A percentile compares a stretch with the other conserved stretches of the same genome.
phyloP scores from a whole-genome alignment of 2,888 invertebrate genomes.

The Nymphalis urticae region DNA sequence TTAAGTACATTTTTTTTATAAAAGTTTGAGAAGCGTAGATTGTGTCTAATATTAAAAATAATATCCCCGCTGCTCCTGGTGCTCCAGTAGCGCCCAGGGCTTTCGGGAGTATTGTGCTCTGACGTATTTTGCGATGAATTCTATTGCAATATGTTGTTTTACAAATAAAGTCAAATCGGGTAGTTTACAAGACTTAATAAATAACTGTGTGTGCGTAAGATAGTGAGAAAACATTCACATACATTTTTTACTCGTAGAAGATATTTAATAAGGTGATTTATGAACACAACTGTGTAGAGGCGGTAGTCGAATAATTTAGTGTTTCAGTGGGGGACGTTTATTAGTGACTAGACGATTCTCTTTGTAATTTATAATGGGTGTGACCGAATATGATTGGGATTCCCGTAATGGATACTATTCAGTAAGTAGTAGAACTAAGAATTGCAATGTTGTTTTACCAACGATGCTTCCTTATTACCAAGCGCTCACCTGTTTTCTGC shows the following conservation, averaged over 20 bases:
- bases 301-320: conserved; percentile 43
- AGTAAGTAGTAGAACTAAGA: conserved; percentile 56
- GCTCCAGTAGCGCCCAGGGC: conserved; percentile 75
- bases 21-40: conserved; percentile 66
- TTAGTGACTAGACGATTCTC: conserved; percentile 51
- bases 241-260: conserved; percentile 36
- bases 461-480: conserved; percentile 11
- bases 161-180: conserved; percentile 54
- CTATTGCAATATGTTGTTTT: conserved; percentile 56
- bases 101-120: conserved; percentile 63
- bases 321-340: conserved; percentile 44
- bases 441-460: conserved; percentile 9
- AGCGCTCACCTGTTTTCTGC: conserved; percentile 24
- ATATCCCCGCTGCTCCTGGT: conserved; percentile 73
- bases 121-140: conserved; percentile 60
- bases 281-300: conserved; percentile 30
- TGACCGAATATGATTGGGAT: conserved; percentile 76
- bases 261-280: conserved; percentile 27
- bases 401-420: conserved; percentile 75
- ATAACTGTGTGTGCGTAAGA: conserved; percentile 74
- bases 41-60: conserved; percentile 78
- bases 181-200: conserved; percentile 59
- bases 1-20: conserved; percentile 3
- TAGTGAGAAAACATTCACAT: conserved; percentile 55
- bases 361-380: conserved; percentile 69